Base-by-base conservation (phyloP, 1,140 invertebrate species). In the Eriocheir sinensis region DNA sequence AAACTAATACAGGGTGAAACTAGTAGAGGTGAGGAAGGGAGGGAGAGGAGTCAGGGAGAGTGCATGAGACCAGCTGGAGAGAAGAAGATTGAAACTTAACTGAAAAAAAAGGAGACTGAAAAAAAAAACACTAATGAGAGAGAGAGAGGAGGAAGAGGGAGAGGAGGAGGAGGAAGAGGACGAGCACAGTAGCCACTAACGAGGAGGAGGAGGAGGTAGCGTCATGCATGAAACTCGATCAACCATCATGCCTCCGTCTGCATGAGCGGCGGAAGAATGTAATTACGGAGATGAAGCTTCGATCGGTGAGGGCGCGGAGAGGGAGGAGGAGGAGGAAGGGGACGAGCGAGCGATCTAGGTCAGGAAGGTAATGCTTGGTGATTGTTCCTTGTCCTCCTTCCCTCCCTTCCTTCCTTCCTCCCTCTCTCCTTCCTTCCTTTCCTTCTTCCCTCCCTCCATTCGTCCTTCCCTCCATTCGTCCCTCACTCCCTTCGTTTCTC, bases 211-310 rank as follows among this genome's bases (percentile, higher is more conserved):
- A 21, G 21, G 60, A 21, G 27, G 44, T 15, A 8, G 60, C 60
- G 6, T 72, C 60, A 27, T 72, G 60, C 60, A 72, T 72, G 60
- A n/a, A 72, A 72, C 60, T 72, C 60, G n/a, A 72, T 72, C 60
- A n/a, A 21, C 60, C 60, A 72, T 72, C 60, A 21, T 72, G 60
- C 12, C 27, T n/a, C 21, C 60, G 60, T 72, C 60, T 72, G 60
- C 60, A 72, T 72, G 60, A 72, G 27, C 60, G 60, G 60, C 60
- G 60, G 60, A 72, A 72, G 60, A 72, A 72, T 72, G 60, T 72
- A 72, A 72, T 72, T 72, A 72, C 21, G n/a, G 60, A 72, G 60
- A n/a, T n/a, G 21, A n/a, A 72, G 27, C 60, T 72, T 72, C 60
- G 60, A 72, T 72, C 60, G 60, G 27, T 21, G 6, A 72, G 60